phyloP scores from a whole-genome alignment of 2,113 vertebrate species.

The Takifugu bimaculatus region DNA sequence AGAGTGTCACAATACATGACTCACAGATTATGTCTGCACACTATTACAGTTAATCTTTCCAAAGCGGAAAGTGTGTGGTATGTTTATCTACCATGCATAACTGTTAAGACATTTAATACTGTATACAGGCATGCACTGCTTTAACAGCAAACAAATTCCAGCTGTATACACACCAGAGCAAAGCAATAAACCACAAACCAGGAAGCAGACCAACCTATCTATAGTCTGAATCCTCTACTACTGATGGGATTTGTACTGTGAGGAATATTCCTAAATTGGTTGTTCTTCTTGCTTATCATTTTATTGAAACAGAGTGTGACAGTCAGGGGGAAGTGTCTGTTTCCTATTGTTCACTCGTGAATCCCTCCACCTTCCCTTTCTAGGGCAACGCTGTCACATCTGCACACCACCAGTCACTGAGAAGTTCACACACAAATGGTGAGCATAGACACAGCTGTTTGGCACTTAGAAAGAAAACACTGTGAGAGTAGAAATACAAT shows the following conservation, averaged over 20 bases:
- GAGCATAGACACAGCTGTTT: background rate
- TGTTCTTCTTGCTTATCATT: slow-evolving; percentile 6
- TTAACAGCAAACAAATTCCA: slow-evolving; percentile 40
- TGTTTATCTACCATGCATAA: background rate
- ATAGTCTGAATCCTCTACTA: background rate
- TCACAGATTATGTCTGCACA: background rate
- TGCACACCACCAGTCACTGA: slow-evolving; percentile 4
- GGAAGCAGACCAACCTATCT: slow-evolving; percentile 4
- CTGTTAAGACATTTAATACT: slow-evolving; percentile 6
- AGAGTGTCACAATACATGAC: too few relatives aligned
- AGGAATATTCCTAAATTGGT: background rate
- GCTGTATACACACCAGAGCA: slow-evolving; percentile 42
- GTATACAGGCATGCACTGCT: slow-evolving; percentile 3
- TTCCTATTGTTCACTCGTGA: slow-evolving; percentile 68
- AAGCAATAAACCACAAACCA: slow-evolving; percentile 36
- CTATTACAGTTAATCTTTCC: background rate
- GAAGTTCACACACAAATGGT: slow-evolving; percentile 32
- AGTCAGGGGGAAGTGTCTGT: slow-evolving; percentile 66
- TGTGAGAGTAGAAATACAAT: too few relatives aligned
- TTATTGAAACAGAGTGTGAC: slow-evolving; percentile 37
- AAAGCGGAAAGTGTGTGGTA: background rate
- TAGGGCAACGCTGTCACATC: slow-evolving; percentile 11
- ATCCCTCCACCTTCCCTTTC: slow-evolving; percentile 47
- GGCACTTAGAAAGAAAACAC: too few relatives aligned
- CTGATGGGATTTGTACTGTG: slow-evolving; percentile 3